These are phyloP conservation scores for Trypoxylon attenuatum DNA, from an alignment of 2,888 invertebrate genomes.

Conservation along the genomic window DNA sequence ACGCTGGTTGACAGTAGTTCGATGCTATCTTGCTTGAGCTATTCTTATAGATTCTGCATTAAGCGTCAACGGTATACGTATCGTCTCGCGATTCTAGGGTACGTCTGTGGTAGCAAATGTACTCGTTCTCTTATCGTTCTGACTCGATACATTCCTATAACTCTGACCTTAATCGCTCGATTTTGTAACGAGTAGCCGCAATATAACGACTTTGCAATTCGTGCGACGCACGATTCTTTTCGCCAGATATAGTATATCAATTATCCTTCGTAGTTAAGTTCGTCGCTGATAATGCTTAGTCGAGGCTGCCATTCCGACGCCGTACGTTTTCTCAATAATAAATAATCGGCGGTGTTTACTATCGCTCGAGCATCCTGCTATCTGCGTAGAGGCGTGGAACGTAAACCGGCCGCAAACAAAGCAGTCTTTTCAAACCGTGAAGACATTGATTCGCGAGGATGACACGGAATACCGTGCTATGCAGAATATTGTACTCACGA, in stretches of 20 bases:
- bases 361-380: not conserved
- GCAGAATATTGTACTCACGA: too few relatives aligned
- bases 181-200: conserved; percentile 34
- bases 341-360: not conserved
- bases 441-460: not conserved
- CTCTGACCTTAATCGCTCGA: conserved; percentile 39
- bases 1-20: too few relatives aligned
- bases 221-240: not conserved
- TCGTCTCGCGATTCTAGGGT: not conserved
- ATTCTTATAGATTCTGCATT: too few relatives aligned
- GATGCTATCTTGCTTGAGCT: too few relatives aligned
- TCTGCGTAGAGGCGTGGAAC: not conserved
- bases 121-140: too few relatives aligned
- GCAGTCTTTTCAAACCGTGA: not conserved
- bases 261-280: too few relatives aligned
- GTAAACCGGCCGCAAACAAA: not conserved
- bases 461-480: not conserved
- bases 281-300: not conserved
- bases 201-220: conserved; percentile 16
- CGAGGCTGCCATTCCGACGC: not conserved
- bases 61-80: too few relatives aligned
- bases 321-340: not conserved
- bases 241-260: not conserved
- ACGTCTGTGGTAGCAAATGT: conserved; percentile 16
- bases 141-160: conserved; percentile 39